Evolutionary conservation across 1,140 invertebrate genomes (phyloP).

Genomic region (Armadillidium nasatum): DNA sequence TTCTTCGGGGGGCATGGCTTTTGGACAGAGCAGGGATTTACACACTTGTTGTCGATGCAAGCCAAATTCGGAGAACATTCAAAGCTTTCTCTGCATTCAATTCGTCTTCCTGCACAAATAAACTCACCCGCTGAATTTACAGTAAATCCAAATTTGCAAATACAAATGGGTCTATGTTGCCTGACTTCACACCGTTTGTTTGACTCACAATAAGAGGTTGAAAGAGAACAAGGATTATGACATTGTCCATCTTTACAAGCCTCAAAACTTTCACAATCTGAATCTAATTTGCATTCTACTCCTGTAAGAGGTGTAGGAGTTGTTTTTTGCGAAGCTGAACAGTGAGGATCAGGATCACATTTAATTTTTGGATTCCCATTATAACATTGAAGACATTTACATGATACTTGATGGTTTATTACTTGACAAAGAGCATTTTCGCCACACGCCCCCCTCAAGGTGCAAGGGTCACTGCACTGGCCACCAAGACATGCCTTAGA

Average conservation of each 20-base stretch:
- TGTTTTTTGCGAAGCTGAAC: conserved; percentile 51
- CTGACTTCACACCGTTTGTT: conserved; percentile 84
- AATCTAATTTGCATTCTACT: conserved; percentile 58
- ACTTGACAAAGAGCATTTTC: conserved; percentile 79
- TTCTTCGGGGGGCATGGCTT: conserved; percentile 68
- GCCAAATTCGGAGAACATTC: conserved; percentile 80
- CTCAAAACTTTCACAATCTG: conserved; percentile 68
- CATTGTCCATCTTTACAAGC: conserved; percentile 70
- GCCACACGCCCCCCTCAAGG: conserved; percentile 77
- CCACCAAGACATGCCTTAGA: conserved; percentile 82
- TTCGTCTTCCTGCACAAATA: conserved; percentile 60
- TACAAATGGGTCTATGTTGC: conserved; percentile 74
- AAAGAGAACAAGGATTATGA: conserved; percentile 65
- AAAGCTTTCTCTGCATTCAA: conserved; percentile 69
- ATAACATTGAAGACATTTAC: conserved; percentile 80
- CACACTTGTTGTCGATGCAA: conserved; percentile 73
- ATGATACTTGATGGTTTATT: conserved; percentile 72
- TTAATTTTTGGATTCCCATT: conserved; percentile 69
- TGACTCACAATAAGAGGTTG: conserved; percentile 60
- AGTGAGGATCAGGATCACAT: conserved; percentile 70
- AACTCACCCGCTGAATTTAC: conserved; percentile 77
- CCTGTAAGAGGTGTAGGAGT: conserved; percentile 34
- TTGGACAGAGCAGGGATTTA: conserved; percentile 68
- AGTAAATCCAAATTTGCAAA: conserved; percentile 80
- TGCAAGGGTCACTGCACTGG: conserved; percentile 83